phyloP scores from a whole-genome alignment of 2,113 vertebrate species.

The Condylura cristata region DNA sequence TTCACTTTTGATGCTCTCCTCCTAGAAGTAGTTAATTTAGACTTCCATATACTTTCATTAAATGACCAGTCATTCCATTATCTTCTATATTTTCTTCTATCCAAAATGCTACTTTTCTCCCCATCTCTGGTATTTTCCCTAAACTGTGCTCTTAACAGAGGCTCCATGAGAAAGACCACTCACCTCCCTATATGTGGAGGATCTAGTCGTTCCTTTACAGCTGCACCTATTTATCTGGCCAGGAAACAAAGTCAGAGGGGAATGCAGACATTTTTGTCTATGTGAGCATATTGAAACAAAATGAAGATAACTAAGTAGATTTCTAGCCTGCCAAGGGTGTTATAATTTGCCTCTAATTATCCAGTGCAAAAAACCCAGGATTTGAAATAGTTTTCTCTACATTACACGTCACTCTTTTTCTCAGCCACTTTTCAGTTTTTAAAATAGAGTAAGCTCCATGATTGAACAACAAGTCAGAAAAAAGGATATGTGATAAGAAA shows the following conservation, averaged over 20 bases:
- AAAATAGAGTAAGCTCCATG: not conserved
- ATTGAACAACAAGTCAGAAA: not conserved
- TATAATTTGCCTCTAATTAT: not conserved
- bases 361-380: not conserved
- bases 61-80: not conserved
- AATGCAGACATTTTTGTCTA: not conserved
- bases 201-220: not conserved
- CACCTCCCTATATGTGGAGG: accelerated
- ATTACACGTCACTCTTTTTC: not conserved
- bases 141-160: not conserved
- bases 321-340: not conserved
- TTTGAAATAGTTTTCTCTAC: not conserved
- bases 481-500: not conserved
- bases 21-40: not conserved
- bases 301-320: not conserved
- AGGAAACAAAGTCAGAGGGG: constrained; percentile 16
- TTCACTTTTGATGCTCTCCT: not conserved
- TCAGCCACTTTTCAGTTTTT: not conserved
- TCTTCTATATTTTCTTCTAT: not conserved
- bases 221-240: not conserved
- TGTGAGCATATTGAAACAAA: constrained; percentile 27
- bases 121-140: too few relatives aligned
- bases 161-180: not conserved
- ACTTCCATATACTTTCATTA: not conserved
- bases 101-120: not conserved